These are phyloP conservation scores for Hedychridium roseum DNA, from an alignment of 2,888 invertebrate genomes.

Conservation along the genomic window DNA sequence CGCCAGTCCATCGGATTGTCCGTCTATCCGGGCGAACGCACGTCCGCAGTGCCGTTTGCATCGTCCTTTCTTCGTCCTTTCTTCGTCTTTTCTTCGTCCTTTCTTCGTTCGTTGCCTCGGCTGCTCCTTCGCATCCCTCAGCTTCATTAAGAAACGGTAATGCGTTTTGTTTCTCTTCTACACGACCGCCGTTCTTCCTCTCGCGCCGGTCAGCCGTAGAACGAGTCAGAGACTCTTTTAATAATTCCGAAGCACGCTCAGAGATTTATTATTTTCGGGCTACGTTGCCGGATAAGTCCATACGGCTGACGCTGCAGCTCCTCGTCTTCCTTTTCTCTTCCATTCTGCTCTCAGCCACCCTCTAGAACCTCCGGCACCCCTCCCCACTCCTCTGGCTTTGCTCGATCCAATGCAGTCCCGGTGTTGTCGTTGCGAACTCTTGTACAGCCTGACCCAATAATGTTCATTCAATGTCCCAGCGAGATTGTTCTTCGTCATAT, in stretches of 20 bases:
- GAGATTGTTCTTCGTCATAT: too few species aligned
- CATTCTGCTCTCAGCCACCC: conserved; percentile 15
- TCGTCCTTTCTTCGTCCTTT: conserved; percentile 35
- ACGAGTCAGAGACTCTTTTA: conserved; percentile 59
- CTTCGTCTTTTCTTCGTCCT: conserved; percentile 33
- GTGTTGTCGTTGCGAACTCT: conserved; percentile 31
- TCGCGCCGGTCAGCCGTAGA: conserved; percentile 44
- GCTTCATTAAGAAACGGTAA: conserved; percentile 64
- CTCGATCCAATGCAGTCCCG: not conserved
- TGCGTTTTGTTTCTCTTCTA: conserved; percentile 62
- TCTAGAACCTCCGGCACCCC: conserved; percentile 18
- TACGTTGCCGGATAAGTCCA: conserved; percentile 55
- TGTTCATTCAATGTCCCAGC: too few species aligned
- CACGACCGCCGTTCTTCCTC: conserved; percentile 32
- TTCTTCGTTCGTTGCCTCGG: conserved; percentile 38
- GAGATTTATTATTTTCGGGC: conserved; percentile 64
- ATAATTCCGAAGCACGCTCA: conserved; percentile 58
- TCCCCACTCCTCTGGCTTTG: conserved; percentile 6
- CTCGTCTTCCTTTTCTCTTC: conserved; percentile 23
- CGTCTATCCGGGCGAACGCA: conserved; percentile 39
- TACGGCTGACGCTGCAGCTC: conserved; percentile 48
- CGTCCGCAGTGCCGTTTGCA: conserved; percentile 30
- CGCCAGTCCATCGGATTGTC: conserved; percentile 40
- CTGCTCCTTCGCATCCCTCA: conserved; percentile 54
- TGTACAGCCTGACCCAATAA: conserved; percentile 20